phyloP scores from a whole-genome alignment of 2,113 vertebrate species.

The Halichoeres trimaculatus region DNA sequence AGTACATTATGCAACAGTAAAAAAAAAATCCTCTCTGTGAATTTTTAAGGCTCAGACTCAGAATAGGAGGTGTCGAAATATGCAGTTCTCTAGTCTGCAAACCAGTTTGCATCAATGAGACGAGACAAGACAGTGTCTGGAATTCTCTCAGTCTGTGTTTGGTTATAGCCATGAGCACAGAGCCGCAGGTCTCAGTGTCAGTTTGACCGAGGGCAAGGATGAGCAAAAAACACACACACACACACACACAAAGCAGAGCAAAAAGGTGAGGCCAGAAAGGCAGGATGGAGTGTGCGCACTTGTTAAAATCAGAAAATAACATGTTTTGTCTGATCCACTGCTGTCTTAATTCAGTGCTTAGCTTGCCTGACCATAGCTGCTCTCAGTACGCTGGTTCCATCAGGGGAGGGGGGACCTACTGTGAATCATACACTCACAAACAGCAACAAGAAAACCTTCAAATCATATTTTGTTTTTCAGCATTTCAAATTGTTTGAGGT shows the following conservation, averaged over 20 bases:
- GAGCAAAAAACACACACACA: neutral
- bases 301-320: neutral
- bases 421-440: too few relatives aligned
- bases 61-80: neutral
- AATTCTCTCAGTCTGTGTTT: neutral
- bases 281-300: neutral
- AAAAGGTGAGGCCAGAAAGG: neutral
- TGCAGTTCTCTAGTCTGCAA: neutral
- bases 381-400: too few relatives aligned
- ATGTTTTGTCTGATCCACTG: too few relatives aligned
- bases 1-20: neutral
- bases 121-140: neutral
- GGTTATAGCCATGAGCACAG: neutral
- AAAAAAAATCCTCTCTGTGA: too few relatives aligned
- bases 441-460: too few relatives aligned
- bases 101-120: neutral
- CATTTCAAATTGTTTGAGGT: too few relatives aligned
- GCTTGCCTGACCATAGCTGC: too few relatives aligned
- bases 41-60: neutral
- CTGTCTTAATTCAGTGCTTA: too few relatives aligned
- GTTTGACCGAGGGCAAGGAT: neutral
- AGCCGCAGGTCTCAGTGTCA: neutral
- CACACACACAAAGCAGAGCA: neutral
- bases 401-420: too few relatives aligned
- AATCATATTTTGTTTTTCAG: too few relatives aligned